Conservation (phyloP, 2,888 invertebrate genomes). For the Drosophila putrida region DNA sequence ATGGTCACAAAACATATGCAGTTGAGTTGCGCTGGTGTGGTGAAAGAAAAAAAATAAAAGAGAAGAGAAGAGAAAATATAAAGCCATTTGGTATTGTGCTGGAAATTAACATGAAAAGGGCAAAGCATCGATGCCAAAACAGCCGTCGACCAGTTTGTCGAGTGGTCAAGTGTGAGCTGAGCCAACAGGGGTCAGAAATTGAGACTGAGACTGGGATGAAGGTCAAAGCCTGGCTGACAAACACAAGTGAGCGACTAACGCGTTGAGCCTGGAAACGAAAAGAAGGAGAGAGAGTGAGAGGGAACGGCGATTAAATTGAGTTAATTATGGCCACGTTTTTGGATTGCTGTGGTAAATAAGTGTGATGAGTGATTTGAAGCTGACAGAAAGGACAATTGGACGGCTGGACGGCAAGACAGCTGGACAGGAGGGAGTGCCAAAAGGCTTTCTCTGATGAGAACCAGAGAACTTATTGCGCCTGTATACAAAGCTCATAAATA, state of each 20-base stretch:
- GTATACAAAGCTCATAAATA: constrained; percentile 52
- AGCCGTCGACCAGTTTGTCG: constrained; percentile 36
- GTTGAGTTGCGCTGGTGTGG: constrained; percentile 30
- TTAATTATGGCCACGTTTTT: constrained; percentile 72
- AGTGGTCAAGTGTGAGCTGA: constrained; percentile 47
- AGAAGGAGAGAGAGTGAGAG: constrained; percentile 4
- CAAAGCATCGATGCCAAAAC: constrained; percentile 73
- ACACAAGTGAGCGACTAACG: constrained; percentile 73
- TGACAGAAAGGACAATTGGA: constrained; percentile 23
- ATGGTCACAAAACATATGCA: constrained; percentile 67
- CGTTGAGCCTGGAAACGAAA: constrained; percentile 8
- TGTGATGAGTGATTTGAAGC: constrained; percentile 63
- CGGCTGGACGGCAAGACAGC: background rate
- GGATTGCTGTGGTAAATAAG: constrained; percentile 58
- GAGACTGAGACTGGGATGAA: background rate
- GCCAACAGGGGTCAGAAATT: constrained; percentile 3
- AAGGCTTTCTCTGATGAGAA: constrained; percentile 36
- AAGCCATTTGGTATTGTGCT: constrained; percentile 70
- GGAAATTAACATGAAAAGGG: constrained; percentile 78
- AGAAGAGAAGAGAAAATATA: constrained; percentile 35
- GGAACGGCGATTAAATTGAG: constrained; percentile 71
- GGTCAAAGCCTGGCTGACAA: constrained; percentile 32
- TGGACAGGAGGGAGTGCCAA: constrained; percentile 3
- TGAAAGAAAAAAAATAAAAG: background rate
- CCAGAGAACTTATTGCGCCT: constrained; percentile 30